Conservation (phyloP, 2,113 vertebrate species). For the Eublepharis macularius region DNA sequence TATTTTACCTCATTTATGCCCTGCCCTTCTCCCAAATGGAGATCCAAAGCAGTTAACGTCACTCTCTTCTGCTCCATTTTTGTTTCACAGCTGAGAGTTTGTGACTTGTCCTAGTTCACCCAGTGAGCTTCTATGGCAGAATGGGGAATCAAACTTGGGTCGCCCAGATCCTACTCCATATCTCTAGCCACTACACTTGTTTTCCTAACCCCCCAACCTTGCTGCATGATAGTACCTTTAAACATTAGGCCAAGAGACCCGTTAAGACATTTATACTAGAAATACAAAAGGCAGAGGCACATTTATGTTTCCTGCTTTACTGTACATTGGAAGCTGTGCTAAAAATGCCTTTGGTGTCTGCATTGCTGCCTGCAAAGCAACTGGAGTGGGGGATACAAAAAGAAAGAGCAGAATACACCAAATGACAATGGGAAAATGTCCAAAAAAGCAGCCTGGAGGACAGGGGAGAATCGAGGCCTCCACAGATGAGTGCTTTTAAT, state of each 20-base stretch:
- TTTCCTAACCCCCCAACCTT: conserved; percentile 21
- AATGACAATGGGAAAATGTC: conserved; percentile 79
- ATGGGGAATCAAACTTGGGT: too few relatives aligned
- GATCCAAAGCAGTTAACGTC: too few relatives aligned
- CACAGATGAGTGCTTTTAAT: conserved; percentile 98
- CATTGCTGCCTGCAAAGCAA: conserved; percentile 50
- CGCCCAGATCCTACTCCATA: too few relatives aligned
- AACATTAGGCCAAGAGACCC: too few relatives aligned
- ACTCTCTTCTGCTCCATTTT: too few relatives aligned
- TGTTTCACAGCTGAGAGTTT: too few relatives aligned
- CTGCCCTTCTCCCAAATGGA: too few relatives aligned
- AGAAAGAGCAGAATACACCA: conserved; percentile 65
- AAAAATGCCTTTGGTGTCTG: background rate
- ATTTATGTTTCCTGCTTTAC: background rate
- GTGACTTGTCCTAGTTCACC: too few relatives aligned
- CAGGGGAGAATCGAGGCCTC: conserved; percentile 80
- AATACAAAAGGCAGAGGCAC: background rate
- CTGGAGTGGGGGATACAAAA: conserved; percentile 30
- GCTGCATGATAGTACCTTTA: background rate
- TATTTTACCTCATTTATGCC: too few relatives aligned
- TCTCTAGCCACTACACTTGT: too few relatives aligned
- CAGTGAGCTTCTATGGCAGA: too few relatives aligned
- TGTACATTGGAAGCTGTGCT: background rate
- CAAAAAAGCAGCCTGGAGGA: conserved; percentile 71
- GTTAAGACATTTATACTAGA: too few relatives aligned